Evolutionary conservation across 2,888 invertebrate species (phyloP).

Genomic region (Panzeria rudis): DNA sequence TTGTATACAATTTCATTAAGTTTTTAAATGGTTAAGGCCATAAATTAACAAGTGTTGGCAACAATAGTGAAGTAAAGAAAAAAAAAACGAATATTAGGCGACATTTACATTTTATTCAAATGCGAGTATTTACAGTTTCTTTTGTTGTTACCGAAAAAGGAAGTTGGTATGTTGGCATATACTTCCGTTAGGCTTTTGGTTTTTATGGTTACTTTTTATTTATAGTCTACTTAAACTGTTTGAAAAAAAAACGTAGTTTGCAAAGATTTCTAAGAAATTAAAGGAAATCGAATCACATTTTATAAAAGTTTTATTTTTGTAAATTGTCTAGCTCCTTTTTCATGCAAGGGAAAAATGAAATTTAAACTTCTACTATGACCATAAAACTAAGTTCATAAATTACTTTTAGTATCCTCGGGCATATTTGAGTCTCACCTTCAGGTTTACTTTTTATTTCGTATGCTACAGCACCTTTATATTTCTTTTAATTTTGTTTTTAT

Average conservation of each 20-base stretch:
- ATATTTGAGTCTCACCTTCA: conserved; percentile 68
- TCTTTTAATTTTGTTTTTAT: conserved; percentile 71
- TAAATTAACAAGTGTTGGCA: conserved; percentile 68
- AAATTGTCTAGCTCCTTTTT: conserved; percentile 21
- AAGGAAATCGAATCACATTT: conserved; percentile 60
- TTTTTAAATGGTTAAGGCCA: conserved; percentile 51
- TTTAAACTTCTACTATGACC: conserved; percentile 39
- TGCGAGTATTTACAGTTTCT: conserved; percentile 6
- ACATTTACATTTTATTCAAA: conserved; percentile 68
- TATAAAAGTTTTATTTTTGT: conserved; percentile 15
- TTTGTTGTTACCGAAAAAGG: conserved; percentile 41
- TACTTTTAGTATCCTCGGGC: conserved; percentile 68
- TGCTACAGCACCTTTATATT: conserved; percentile 67
- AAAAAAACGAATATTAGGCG: conserved; percentile 27
- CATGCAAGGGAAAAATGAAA: not conserved
- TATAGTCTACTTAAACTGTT: conserved; percentile 39
- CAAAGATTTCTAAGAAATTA: conserved; percentile 52
- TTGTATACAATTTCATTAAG: conserved; percentile 54
- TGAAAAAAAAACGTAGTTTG: conserved; percentile 1
- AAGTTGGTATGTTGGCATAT: conserved; percentile 64
- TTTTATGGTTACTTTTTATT: conserved; percentile 74
- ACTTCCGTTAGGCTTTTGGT: conserved; percentile 80
- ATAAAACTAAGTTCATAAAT: conserved; percentile 70
- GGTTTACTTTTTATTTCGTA: conserved; percentile 34
- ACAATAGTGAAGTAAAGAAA: conserved; percentile 32